Conservation (phyloP, 2,113 vertebrate genomes). For the Pavo muticus region DNA sequence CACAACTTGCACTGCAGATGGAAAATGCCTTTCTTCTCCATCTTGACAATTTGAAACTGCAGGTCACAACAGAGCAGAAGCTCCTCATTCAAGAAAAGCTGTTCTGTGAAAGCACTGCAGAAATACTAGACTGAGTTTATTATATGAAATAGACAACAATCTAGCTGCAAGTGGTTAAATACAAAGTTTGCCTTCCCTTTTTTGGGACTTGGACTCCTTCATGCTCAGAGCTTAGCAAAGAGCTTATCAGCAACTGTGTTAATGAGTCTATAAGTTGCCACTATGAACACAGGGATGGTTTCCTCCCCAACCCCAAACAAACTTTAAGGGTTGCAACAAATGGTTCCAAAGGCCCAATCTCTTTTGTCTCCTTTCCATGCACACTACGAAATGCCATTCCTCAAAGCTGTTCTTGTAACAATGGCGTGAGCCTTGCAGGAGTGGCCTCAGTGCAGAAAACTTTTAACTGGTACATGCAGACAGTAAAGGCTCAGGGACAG, state of each 20-base stretch:
- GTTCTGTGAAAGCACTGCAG: background rate
- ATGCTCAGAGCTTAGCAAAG: background rate
- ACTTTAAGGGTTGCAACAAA: background rate
- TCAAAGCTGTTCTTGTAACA: background rate
- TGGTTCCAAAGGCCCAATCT: background rate
- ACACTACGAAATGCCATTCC: background rate
- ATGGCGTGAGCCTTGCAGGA: accelerated
- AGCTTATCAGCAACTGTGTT: background rate
- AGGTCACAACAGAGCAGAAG: background rate
- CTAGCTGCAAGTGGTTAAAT: background rate
- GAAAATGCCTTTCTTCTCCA: background rate
- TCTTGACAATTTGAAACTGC: background rate
- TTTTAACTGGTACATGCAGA: background rate
- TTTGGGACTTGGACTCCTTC: background rate
- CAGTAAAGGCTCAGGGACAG: background rate
- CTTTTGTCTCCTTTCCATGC: background rate
- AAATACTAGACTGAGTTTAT: background rate
- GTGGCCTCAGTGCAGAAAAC: background rate
- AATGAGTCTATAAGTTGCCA: background rate
- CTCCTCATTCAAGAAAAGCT: background rate
- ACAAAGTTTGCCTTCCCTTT: background rate
- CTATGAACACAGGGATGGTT: background rate
- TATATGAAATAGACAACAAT: background rate
- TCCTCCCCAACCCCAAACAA: background rate
- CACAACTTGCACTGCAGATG: background rate